A percentile compares a stretch with the other conserved stretches of the same genome.
Conservation (phyloP, 2,888 invertebrate genomes). For the Periphyllus acericola region DNA sequence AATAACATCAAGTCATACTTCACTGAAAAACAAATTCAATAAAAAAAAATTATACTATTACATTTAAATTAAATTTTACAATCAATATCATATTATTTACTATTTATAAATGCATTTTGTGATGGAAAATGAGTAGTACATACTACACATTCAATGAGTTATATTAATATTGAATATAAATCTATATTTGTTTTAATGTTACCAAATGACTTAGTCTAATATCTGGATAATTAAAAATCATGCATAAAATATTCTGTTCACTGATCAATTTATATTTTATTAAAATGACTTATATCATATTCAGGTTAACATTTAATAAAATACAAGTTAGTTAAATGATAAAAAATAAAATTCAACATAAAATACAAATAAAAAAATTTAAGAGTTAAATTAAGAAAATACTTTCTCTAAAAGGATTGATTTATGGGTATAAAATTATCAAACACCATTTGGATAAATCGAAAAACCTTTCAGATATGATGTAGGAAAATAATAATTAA, state of each 20-base stretch:
- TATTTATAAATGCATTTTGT: not conserved
- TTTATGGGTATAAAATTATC: conserved; percentile 21
- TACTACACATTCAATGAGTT: not conserved
- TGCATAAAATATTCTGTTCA: not conserved
- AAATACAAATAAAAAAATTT: conserved; percentile 12
- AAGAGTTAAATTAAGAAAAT: not conserved
- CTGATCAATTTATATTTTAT: not conserved
- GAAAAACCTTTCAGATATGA: not conserved
- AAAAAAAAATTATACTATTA: not conserved
- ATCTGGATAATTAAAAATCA: not conserved
- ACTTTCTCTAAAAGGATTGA: conserved; percentile 2
- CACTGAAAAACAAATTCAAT: no score
- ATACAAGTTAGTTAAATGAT: not conserved
- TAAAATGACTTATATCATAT: not conserved
- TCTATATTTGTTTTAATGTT: not conserved
- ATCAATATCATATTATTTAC: not conserved
- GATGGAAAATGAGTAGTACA: not conserved
- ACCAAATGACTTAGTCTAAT: not conserved
- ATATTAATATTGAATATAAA: not conserved
- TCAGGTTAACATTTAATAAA: conserved; percentile 28
- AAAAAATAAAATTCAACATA: conserved; percentile 33
- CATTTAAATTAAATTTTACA: not conserved
- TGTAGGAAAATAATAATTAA: conserved; percentile 36
- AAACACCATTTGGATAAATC: conserved; percentile 27
- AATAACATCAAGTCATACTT: no score